Evolutionary conservation across 2,113 vertebrate species (phyloP), one percentile per base, ranked within the genome.

Genomic region (Planiliza haematocheilus): DNA sequence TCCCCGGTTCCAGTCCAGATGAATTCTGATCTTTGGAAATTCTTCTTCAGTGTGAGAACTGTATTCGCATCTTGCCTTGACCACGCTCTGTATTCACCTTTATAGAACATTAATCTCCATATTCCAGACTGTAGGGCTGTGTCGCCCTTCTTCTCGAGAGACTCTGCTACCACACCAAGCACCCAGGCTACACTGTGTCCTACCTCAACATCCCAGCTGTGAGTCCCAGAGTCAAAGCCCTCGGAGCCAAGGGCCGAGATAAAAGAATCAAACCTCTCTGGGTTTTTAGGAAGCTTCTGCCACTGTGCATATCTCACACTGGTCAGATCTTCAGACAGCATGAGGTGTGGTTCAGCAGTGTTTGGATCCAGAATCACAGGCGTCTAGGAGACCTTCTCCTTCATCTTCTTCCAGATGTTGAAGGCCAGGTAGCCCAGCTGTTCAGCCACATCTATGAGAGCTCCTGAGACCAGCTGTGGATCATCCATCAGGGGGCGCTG

Each of bases 371-470:
- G 62, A 46, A 53, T 42, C 57, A 64, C 51, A 39, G 66, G 45
- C 11, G 10, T 48, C 62, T 62, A 67, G 46, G 63, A 71, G 43
- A 76, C 48, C 42, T 49, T 10, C 10, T 61, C 46, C 37, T 77
- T 69, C 69, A 77, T 74, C 24, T 69, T 69, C 16, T 16, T 81
- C 68, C 69, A 84, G 59, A 81, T 60, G 73, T 59, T 65, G 49
- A 45, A 67, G 51, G 3, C 46, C 77, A 80, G 36, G 37, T 79
- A 73, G 17, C 50, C 56, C 56, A 73, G 62, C 16, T 75, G 78
- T 65, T 75, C 36, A 17, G 65, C 66, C 38, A 7, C 48, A 1
- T 74, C 20, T 43, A 79, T 55, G 5, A 74, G 63, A 59, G 65
- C 70, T 45, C 49, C 70, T 18, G 59, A 50, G 7, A 16, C 2